Evolutionary conservation across 1,140 invertebrate genomes (phyloP).

Genomic region (Asobara japonica): DNA sequence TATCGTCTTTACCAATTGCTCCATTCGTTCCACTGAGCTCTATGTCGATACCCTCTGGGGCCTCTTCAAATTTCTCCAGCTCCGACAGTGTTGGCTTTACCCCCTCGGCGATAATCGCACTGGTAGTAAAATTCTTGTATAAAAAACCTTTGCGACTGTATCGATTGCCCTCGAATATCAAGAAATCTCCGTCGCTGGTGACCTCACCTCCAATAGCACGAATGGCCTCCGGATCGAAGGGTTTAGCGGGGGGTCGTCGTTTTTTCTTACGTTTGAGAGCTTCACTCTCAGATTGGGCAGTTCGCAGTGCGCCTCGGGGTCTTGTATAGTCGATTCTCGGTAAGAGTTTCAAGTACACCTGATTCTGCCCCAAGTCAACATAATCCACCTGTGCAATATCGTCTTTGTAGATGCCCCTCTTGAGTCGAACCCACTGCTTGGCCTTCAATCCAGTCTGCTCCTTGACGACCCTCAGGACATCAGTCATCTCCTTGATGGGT

Average conservation of each 20-base stretch:
- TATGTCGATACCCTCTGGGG: slow-evolving; percentile 89
- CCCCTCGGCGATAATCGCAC: slow-evolving; percentile 90
- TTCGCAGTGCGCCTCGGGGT: slow-evolving; percentile 84
- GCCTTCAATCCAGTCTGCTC: slow-evolving; percentile 90
- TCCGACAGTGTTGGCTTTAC: slow-evolving; percentile 95
- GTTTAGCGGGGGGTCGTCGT: slow-evolving; percentile 85
- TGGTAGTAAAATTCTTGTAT: slow-evolving; percentile 95
- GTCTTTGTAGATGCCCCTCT: slow-evolving; percentile 94
- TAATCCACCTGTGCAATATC: slow-evolving; percentile 97
- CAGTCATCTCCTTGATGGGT: slow-evolving; percentile 99
- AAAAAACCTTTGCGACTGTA: slow-evolving; percentile 95
- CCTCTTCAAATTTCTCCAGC: slow-evolving; percentile 95
- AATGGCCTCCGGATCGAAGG: slow-evolving; percentile 96
- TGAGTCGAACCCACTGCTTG: slow-evolving; percentile 95
- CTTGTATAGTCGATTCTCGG: slow-evolving; percentile 96
- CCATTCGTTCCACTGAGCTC: slow-evolving; percentile 71
- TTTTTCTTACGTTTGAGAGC: slow-evolving; percentile 89
- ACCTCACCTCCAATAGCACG: slow-evolving; percentile 95
- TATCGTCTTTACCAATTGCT: slow-evolving; percentile 75
- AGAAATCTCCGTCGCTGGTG: slow-evolving; percentile 94
- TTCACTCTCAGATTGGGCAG: slow-evolving; percentile 79
- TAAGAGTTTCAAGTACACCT: slow-evolving; percentile 93
- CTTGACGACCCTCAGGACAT: slow-evolving; percentile 95
- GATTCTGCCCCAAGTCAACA: slow-evolving; percentile 92
- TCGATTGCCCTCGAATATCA: slow-evolving; percentile 96